Conservation (phyloP, 92 coral and sea anemone genomes). For the Parazoanthus darwini region DNA sequence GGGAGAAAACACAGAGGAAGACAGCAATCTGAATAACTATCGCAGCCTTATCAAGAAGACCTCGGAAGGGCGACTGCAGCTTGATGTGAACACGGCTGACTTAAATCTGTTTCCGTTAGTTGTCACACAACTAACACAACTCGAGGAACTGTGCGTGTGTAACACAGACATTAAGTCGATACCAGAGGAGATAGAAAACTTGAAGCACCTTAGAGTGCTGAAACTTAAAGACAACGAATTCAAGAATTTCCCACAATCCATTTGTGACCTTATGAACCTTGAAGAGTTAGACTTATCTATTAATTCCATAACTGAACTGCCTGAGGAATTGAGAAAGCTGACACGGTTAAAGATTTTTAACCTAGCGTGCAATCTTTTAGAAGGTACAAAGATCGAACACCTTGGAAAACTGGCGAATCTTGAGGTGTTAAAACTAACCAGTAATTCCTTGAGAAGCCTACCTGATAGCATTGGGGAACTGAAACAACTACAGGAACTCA, state of each 20-base stretch:
- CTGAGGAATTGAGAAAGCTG: slow-evolving; percentile 32
- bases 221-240: slow-evolving; percentile 42
- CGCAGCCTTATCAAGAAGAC: not conserved
- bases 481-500: not conserved
- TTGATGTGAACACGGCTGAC: slow-evolving; percentile 30
- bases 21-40: not conserved
- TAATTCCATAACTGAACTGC: slow-evolving; percentile 35
- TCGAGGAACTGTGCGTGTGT: slow-evolving; percentile 37
- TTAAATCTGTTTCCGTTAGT: slow-evolving; percentile 38
- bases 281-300: slow-evolving; percentile 22
- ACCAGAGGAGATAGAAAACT: slow-evolving; percentile 27
- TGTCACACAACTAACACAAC: slow-evolving; percentile 38
- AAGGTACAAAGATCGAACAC: slow-evolving; percentile 30
- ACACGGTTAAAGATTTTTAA: slow-evolving; percentile 34
- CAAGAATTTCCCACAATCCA: slow-evolving; percentile 36
- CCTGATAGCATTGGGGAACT: slow-evolving; percentile 40
- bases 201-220: slow-evolving; percentile 33
- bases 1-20: not conserved
- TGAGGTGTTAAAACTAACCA: slow-evolving; percentile 23
- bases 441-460: slow-evolving; percentile 28
- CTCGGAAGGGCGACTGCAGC: slow-evolving; percentile 9
- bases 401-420: slow-evolving; percentile 39
- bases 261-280: slow-evolving; percentile 36
- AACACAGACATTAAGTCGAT: slow-evolving; percentile 32
- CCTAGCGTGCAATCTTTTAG: slow-evolving; percentile 39